phyloP scores from a whole-genome alignment of 2,888 invertebrate species.

The Metellina segmentata region DNA sequence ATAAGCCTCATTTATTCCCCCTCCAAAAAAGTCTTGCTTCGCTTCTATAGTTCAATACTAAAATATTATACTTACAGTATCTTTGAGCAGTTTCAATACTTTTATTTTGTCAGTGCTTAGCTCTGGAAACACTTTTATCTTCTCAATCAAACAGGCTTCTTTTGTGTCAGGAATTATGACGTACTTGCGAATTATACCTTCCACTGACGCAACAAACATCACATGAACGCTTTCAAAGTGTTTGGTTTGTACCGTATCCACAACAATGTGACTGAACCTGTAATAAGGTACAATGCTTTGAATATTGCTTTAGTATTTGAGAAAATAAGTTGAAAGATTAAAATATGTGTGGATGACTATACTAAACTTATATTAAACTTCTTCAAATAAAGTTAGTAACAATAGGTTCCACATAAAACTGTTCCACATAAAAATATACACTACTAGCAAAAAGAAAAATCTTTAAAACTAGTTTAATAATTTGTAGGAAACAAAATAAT shows the following conservation, averaged over 20 bases:
- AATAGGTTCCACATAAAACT: too few species aligned
- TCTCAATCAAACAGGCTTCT: conserved; percentile 90
- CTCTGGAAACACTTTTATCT: conserved; percentile 87
- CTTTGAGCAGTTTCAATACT: conserved; percentile 81
- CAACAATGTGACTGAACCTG: conserved; percentile 84
- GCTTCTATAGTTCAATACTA: neutral
- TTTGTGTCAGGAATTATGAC: conserved; percentile 86
- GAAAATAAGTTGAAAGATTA: neutral
- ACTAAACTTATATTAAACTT: too few species aligned
- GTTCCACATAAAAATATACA: neutral
- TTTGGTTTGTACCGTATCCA: conserved; percentile 89
- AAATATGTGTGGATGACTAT: neutral
- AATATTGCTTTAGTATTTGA: neutral
- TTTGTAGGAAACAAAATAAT: neutral
- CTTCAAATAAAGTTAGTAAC: too few species aligned
- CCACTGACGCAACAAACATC: conserved; percentile 89
- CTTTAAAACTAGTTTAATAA: neutral
- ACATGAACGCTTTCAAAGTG: conserved; percentile 86
- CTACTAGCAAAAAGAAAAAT: neutral
- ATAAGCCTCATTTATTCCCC: too few species aligned
- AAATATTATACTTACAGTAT: conserved; percentile 82
- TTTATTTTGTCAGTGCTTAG: conserved; percentile 88
- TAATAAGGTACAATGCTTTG: neutral
- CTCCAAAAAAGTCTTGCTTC: neutral
- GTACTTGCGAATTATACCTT: conserved; percentile 90